phyloP scores from a whole-genome alignment of 1,140 invertebrate genomes.

The Augochlora pura region DNA sequence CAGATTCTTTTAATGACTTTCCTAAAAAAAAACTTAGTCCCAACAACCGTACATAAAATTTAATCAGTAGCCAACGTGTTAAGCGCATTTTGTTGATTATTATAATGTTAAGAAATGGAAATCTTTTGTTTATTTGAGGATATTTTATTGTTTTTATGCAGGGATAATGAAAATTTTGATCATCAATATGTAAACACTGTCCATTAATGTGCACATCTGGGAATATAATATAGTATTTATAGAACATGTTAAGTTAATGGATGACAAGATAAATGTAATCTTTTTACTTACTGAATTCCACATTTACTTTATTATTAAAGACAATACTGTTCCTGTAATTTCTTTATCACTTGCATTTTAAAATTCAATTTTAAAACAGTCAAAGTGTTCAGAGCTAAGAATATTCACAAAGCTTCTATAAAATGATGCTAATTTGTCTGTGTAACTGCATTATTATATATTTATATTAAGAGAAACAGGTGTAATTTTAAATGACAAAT shows the following conservation, averaged over 20 bases:
- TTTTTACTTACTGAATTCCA: conserved; percentile 50
- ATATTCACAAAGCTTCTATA: background rate
- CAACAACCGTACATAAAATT: too few species aligned
- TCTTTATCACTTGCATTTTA: conserved; percentile 23
- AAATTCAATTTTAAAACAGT: conserved; percentile 1
- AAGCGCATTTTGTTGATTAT: background rate
- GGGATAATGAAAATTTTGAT: background rate
- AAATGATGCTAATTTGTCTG: background rate
- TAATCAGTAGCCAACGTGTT: background rate
- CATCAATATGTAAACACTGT: background rate
- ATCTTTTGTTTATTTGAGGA: background rate
- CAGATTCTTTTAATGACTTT: too few species aligned
- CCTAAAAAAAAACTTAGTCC: too few species aligned
- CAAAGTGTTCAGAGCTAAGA: conserved; percentile 12
- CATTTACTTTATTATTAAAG: conserved; percentile 40
- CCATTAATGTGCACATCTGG: background rate
- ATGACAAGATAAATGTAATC: conserved; percentile 36
- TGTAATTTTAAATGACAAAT: conserved; percentile 1
- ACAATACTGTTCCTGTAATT: conserved; percentile 43
- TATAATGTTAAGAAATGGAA: conserved; percentile 9
- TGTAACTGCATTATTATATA: conserved; percentile 12
- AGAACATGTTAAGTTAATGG: conserved; percentile 7
- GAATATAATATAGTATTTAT: background rate
- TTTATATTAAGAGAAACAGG: conserved; percentile 15
- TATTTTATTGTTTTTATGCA: background rate